Percentiles rank a stretch among this genome's conserved stretches.
phyloP scores from a whole-genome alignment of 2,113 vertebrate species.

The Tamias sibiricus region DNA sequence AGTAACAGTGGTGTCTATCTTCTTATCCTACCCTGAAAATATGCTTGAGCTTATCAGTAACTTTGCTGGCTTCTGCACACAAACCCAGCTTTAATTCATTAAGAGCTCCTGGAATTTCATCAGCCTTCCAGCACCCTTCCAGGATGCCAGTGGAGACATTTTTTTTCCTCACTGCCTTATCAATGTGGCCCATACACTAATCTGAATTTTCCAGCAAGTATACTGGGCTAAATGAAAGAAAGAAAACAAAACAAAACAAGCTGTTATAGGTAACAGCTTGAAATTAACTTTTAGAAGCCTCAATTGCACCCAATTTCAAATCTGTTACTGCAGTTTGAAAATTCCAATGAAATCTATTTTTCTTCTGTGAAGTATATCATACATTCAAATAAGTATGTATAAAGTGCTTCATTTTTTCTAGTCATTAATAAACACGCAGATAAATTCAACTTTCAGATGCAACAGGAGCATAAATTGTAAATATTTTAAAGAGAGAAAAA shows the following conservation, averaged over 20 bases:
- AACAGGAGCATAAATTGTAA: background rate
- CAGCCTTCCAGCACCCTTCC: background rate
- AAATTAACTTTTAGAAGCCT: background rate
- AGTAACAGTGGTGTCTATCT: no score
- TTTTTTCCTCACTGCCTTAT: background rate
- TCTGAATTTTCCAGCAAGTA: background rate
- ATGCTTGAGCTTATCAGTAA: no score
- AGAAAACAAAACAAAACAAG: background rate
- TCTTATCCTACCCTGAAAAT: no score
- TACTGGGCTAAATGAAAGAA: background rate
- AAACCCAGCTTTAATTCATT: no score
- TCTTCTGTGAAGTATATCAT: background rate
- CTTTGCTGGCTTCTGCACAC: no score
- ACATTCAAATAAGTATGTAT: background rate
- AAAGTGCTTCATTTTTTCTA: background rate
- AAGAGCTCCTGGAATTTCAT: no score
- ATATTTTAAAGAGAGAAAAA: background rate
- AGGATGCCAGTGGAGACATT: background rate
- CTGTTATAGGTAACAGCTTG: background rate
- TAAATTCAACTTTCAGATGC: background rate
- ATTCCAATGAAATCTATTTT: background rate
- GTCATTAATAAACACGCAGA: no score
- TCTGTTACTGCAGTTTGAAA: background rate
- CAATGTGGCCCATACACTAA: background rate
- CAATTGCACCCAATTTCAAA: background rate